A percentile compares a stretch with the other conserved stretches of the same genome.
These are phyloP conservation scores for Mus spicilegus DNA, from an alignment of 2,113 vertebrate species.

Conservation along the genomic window DNA sequence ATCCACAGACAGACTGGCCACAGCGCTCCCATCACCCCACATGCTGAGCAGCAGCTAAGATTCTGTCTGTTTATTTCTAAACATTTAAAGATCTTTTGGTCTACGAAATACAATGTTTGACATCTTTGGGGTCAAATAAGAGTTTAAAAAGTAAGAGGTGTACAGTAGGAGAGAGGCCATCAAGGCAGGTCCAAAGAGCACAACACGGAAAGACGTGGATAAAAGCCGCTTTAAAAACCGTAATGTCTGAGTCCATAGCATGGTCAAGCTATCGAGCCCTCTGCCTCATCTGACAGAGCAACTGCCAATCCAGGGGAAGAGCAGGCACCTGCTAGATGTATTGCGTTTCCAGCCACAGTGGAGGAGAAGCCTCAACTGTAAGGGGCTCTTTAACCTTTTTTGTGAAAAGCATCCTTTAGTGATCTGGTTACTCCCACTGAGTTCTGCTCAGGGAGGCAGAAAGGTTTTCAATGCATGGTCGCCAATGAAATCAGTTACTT, in stretches of 20 bases:
- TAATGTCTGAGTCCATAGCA: neutral
- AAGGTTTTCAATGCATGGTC: neutral
- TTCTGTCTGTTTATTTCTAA: neutral
- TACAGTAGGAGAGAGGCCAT: neutral
- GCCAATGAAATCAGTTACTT: neutral
- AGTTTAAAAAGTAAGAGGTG: slow-evolving; percentile 2
- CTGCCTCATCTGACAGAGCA: neutral
- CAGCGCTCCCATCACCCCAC: neutral
- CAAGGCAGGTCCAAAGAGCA: slow-evolving; percentile 9
- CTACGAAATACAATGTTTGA: slow-evolving; percentile 44
- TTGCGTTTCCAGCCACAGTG: neutral
- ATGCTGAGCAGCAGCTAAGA: neutral
- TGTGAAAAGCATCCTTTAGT: neutral
- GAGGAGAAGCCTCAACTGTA: neutral
- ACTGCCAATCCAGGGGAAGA: neutral
- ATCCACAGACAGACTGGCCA: slow-evolving; percentile 14
- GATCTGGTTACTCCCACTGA: neutral
- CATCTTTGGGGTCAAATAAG: slow-evolving; percentile 33
- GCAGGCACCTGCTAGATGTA: neutral
- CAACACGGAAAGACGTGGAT: neutral
- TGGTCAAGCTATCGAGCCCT: neutral
- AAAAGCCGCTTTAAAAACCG: neutral
- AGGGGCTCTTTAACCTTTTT: neutral
- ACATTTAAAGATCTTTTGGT: slow-evolving; percentile 45
- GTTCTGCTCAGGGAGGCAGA: neutral